phyloP scores from a whole-genome alignment of 2,797 vertebrate genomes.

The Acomys russatus region DNA sequence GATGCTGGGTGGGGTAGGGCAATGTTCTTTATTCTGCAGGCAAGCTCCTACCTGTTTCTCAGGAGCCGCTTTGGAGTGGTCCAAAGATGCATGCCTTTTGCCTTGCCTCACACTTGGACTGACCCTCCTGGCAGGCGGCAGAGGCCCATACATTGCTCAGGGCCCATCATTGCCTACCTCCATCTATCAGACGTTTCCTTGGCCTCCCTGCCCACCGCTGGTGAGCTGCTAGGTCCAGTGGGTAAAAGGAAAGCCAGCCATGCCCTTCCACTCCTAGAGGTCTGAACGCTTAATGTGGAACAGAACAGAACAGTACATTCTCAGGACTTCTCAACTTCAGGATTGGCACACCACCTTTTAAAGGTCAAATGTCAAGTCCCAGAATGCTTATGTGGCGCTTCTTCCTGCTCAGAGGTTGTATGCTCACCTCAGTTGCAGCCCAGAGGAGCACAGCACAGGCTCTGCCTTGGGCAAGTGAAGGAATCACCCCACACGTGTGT shows the following conservation, averaged over 20 bases:
- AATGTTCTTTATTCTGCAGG: neutral
- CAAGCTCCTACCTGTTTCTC: neutral
- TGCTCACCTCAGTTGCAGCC: neutral
- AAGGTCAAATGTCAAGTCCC: neutral
- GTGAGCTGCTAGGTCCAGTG: neutral
- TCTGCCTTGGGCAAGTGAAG: no score
- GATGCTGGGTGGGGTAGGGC: neutral
- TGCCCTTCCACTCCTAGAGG: neutral
- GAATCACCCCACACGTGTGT: no score
- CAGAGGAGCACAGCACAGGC: no score
- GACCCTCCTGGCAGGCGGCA: neutral
- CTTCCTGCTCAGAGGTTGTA: neutral
- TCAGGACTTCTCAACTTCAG: neutral
- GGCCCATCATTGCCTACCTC: neutral
- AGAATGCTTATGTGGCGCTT: neutral
- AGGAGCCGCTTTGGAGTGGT: neutral
- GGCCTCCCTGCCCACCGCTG: neutral
- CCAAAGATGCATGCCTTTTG: neutral
- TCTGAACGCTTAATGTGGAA: neutral
- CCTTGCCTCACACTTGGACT: neutral
- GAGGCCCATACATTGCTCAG: neutral
- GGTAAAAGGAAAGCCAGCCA: neutral
- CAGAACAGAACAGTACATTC: no score
- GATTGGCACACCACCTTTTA: neutral
- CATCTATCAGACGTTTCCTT: neutral